phyloP scores from a whole-genome alignment of 2,888 invertebrate genomes.

The Mesorhabditis sp. region DNA sequence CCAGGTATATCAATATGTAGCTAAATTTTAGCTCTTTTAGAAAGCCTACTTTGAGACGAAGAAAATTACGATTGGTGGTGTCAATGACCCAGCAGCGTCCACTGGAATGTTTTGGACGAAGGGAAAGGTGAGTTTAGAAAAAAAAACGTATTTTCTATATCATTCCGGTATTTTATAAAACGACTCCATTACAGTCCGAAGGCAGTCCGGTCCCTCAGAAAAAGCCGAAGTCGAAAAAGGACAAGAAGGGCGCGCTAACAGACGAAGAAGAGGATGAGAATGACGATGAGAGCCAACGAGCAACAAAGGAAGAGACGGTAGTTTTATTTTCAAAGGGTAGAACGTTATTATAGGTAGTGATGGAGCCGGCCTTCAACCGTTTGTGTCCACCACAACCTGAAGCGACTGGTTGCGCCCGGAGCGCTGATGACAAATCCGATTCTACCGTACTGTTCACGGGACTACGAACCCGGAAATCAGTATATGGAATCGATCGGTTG shows the following conservation, averaged over 20 bases:
- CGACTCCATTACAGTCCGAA: not conserved
- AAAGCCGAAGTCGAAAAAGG: constrained; percentile 11
- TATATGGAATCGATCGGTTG: not conserved
- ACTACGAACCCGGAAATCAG: not conserved
- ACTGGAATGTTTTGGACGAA: not conserved
- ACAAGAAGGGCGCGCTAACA: constrained; percentile 25
- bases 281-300: constrained; percentile 26
- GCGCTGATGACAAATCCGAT: not conserved
- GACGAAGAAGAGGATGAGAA: constrained; percentile 36
- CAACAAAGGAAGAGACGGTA: not conserved
- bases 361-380: not conserved
- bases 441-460: not conserved
- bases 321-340: too few species aligned
- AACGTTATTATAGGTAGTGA: not conserved
- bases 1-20: not conserved
- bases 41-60: not conserved
- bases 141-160: too few species aligned
- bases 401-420: not conserved
- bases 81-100: not conserved
- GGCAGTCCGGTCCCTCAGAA: not conserved
- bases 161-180: too few species aligned
- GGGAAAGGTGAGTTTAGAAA: constrained; percentile 11
- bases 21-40: not conserved
- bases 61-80: not conserved
- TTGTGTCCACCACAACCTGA: not conserved